Base-by-base conservation (phyloP, 1,140 invertebrate species). In the Ips typographus region DNA sequence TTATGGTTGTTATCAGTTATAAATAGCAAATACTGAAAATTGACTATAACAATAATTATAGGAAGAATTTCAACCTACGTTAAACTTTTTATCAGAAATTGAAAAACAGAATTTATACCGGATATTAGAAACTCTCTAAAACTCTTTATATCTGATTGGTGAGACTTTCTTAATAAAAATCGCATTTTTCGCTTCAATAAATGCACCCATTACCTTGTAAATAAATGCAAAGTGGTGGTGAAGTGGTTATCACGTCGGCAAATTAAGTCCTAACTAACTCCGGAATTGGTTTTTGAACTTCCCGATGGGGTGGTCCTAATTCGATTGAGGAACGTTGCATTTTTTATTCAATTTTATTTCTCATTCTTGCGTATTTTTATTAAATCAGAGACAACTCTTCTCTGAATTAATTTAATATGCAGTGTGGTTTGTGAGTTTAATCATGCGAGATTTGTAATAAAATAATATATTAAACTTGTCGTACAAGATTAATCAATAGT, bases 201-300 rank as follows among this genome's bases (percentile, higher is more conserved):
- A 8, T 40, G 38, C 22, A 64, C 44, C 37, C 40, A 64, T 53
- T 52, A 22, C 38, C 43, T 36, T 39, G 43, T 38, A 47, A 47
- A 64, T 64, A 53, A 51, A 64, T 64, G 62, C 62, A 64, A 64
- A 64, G 37, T 64, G 49, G 38, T 53, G n/a, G 62, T 53, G 53
- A 64, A 64, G 62, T 64, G 62, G 62, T 64, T 64, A 64, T 64
- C 62, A 41, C 39, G 47, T 38, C 39, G 7, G 4, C 49, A 64
- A 53, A 53, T 64, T 64, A 64, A 41, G 37, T 40, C 49, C 44
- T 64, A 52, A 64, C 47, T 64, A 53, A 64, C 62, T 64, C 3
- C 39, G 49, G 44, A 51, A 64, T 64, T 64, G 62, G 47, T 63
- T 63, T 63, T 63, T 63, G 8, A 47, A 52, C 43, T 40, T 49